phyloP scores from a whole-genome alignment of 2,113 vertebrate genomes.

The Redunca redunca region DNA sequence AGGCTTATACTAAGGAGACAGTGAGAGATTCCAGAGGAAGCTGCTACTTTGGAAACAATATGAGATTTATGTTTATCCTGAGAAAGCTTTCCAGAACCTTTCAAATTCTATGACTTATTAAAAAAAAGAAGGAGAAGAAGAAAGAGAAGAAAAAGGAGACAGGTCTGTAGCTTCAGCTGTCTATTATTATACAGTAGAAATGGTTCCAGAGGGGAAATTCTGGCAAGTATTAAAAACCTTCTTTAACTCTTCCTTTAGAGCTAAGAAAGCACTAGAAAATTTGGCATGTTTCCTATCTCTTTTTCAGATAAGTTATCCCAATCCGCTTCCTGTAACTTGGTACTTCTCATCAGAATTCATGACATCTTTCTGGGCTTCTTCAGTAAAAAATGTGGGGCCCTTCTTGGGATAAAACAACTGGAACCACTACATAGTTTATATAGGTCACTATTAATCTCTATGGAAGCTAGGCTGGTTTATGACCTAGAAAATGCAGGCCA shows the following conservation, averaged over 20 bases:
- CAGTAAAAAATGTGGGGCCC: not conserved
- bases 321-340: not conserved
- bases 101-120: not conserved
- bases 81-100: not conserved
- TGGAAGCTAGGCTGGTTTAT: not conserved
- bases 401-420: not conserved
- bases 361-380: not conserved
- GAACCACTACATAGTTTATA: not conserved
- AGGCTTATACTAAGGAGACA: not conserved
- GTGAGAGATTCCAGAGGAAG: slow-evolving; percentile 12
- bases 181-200: not conserved
- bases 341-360: not conserved
- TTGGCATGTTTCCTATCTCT: not conserved
- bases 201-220: not conserved
- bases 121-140: not conserved
- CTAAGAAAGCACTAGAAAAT: not conserved
- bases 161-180: not conserved
- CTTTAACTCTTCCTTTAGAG: not conserved
- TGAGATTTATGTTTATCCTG: not conserved
- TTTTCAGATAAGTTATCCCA: not conserved
- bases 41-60: not conserved
- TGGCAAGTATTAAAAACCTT: not conserved
- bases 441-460: not conserved
- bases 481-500: not conserved
- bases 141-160: not conserved